Evolutionary conservation across 2,113 vertebrate genomes (phyloP), one percentile per base, ranked within the genome.

Genomic region (Zosterops lateralis): DNA sequence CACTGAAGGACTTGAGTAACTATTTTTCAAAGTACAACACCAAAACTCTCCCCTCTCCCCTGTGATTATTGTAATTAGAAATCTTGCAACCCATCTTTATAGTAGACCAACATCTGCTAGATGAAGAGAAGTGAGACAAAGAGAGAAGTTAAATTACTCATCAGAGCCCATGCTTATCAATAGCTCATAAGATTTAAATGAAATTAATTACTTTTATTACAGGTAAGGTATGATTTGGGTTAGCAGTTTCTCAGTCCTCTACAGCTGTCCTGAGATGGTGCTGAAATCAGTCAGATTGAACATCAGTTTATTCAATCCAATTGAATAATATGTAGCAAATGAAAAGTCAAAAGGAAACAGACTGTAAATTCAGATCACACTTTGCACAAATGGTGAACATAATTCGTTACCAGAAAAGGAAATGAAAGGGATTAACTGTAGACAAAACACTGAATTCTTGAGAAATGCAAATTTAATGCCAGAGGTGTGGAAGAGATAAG

Each of bases 91-190:
- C 40, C 4, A 26, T 48, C 24, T 44, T 32, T 61, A 42, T 17
- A 2, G 1, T 18, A 48, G 20, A 72, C 1, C 0, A 53, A 7
- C 9, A 29, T 45, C n/a, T 44, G 4, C 5, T 62, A 54, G 10
- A 45, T 45, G 45, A 65, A 65, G 9, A 65, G 16, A 72, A 64
- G 36, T 14, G 12, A 72, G 17, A 42, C 10, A 87, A 54, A 83
- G 10, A 62, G 21, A 54, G 28, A 16, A 60, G 15, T 75, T 53
- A 48, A 58, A 54, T 73, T 13, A 48, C 25, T 38, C 11, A 50
- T 34, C 13, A 70, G 11, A 83, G 6, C 3, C 17, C 20, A 22
- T 14, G 6, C 1, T 72, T 78, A 38, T 56, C 26, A 57, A 12
- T 73, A 65, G 21, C 14, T 60, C 0, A 0, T 34, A 47, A 34